phyloP scores from a whole-genome alignment of 2,113 vertebrate species.

The Gopherus evgoodei region DNA sequence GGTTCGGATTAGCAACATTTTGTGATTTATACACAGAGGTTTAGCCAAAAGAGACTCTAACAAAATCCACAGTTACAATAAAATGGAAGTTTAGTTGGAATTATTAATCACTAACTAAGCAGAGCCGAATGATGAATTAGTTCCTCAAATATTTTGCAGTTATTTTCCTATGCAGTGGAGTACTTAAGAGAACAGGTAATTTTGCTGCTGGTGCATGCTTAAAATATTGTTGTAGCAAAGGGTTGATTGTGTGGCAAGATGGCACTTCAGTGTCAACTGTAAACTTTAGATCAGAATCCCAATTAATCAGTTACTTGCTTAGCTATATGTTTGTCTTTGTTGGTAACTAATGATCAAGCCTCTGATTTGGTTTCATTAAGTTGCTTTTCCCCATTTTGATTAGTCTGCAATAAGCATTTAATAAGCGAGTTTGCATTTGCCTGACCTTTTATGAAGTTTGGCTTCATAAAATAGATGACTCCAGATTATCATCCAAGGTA shows the following conservation, averaged over 20 bases:
- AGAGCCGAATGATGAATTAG: slow-evolving; percentile 12
- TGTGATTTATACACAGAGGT: not conserved
- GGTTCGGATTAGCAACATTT: not conserved
- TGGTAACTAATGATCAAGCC: not conserved
- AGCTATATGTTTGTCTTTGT: slow-evolving; percentile 13
- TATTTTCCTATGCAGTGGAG: slow-evolving; percentile 14
- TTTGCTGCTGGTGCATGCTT: slow-evolving; percentile 3
- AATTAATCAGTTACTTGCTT: not conserved
- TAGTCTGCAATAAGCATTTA: not conserved
- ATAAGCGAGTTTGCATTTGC: not conserved
- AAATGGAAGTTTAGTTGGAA: slow-evolving; percentile 13
- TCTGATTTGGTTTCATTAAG: not conserved
- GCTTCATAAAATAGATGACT: not conserved
- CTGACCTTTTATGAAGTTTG: not conserved
- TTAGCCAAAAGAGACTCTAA: slow-evolving; percentile 11
- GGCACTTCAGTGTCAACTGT: not conserved
- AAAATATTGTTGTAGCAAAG: slow-evolving; percentile 8
- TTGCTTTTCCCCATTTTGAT: not conserved
- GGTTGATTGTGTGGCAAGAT: not conserved
- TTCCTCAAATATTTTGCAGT: not conserved
- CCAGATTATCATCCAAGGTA: not conserved
- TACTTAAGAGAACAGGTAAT: slow-evolving; percentile 18
- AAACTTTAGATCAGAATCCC: slow-evolving; percentile 14
- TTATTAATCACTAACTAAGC: not conserved
- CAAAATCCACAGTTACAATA: not conserved